Base-by-base conservation (phyloP, 2,113 vertebrate genomes). In the Noctilio leporinus region DNA sequence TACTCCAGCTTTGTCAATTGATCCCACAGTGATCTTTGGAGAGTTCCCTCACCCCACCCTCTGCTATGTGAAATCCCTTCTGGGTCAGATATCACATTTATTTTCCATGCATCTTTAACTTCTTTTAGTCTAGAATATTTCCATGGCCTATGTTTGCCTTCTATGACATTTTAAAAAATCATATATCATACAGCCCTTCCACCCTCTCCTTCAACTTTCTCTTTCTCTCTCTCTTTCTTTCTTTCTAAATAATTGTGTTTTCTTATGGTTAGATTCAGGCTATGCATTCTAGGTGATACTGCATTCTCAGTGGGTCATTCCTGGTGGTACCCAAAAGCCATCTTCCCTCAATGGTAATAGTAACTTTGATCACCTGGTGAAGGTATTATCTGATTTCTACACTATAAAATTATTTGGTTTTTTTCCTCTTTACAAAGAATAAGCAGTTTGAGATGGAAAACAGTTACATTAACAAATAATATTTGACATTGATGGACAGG, bases 401-500 rank as follows among this genome's bases (percentile, higher is more conserved):
- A 53, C 35, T 51, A 0, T 45, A 0, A 67, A 81, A 47, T 84
- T 65, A 12, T 14, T 40, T n/a, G n/a, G 15, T 8, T 51, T 6
- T 22, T 11, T 20, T 75, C 38, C 19, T 24, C 3, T 4, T 47
- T 78, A 43, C 17, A 91, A 30, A 33, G 22, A 78, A 35, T 95
- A 72, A 65, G n/a, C 49, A 96, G 57, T 89, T 95, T 97, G 92
- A 90, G 94, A 91, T 96, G 92, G 96, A 92, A 62, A 97, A 94
- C 94, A 95, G 83, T 91, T 97, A 75, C 0, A 6, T 94, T 96
- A 90, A 97, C 97, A 98, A 97, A 94, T 96, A 43, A 43, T 43
- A 19, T 95, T 97, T 96, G 95, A 97, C 53, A 10, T 94, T 97
- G 95, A 94, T 76, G 45, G 91, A 92, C 97, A 92, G 83, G 73